Evolutionary conservation across 2,113 vertebrate genomes (phyloP), one percentile per base, ranked within the genome.

Genomic region (Conger conger): DNA sequence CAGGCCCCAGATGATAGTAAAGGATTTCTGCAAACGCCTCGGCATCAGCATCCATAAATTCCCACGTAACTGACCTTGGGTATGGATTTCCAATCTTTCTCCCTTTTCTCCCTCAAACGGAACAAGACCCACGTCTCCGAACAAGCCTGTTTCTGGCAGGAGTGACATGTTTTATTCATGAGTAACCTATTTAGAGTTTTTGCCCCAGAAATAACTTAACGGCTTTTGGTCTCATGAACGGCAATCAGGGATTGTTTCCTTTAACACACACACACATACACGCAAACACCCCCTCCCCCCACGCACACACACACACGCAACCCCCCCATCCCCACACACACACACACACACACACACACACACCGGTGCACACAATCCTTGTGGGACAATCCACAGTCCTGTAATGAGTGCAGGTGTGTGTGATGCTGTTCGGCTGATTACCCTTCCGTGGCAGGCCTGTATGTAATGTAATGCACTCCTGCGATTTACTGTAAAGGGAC

Each of bases 121-220:
- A 73, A 73, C 6, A 9, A 73, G 68, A 73, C 68, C 68, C 8
- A 11, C 5, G 27, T 33, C 68, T 33, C 27, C 30, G n/a, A 33
- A 15, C 27, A 33, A 63, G 23, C n/a, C 13, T 15, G 27, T 30
- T 73, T 73, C 68, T 73, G 68, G n/a, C 68, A 73, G 68, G 68
- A 13, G 68, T 11, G 27, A 73, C 57, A 63, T 73, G 68, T 73
- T 73, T 73, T 73, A 73, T 73, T 73, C 68, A 73, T 33, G 68
- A 73, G 9, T 73, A 73, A 73, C 68, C 68, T 73, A 73, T 73
- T 73, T 73, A 33, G n/a, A 73, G 33, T 73, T 33, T 73, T 73
- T 33, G 68, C 9, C 33, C 68, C 27, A 30, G 68, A 73, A 73
- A 73, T 30, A 73, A 73, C 68, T 33, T 73, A 73, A 73, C 33